These are phyloP conservation scores for Apotomis turbidana DNA, from an alignment of 2,888 invertebrate genomes.

Conservation along the genomic window DNA sequence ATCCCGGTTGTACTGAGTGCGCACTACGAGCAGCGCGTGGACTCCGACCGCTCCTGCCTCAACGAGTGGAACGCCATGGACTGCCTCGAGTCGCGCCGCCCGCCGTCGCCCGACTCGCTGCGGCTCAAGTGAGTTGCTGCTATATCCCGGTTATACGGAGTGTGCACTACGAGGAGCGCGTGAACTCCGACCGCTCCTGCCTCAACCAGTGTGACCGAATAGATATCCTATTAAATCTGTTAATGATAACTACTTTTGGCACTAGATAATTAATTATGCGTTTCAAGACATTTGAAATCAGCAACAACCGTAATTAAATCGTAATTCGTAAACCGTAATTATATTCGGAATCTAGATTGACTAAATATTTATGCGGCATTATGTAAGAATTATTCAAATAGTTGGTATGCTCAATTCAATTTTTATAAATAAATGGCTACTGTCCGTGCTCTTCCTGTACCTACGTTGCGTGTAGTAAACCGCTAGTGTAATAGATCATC, in stretches of 20 bases:
- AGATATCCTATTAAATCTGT: no score
- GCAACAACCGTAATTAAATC: neutral
- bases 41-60: conserved; percentile 95
- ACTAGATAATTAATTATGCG: no score
- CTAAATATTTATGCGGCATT: neutral
- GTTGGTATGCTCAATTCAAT: no score
- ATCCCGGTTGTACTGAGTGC: conserved; percentile 67
- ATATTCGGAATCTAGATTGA: conserved; percentile 7
- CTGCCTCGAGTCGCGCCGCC: conserved; percentile 94
- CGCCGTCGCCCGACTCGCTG: conserved; percentile 95
- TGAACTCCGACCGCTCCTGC: conserved; percentile 95
- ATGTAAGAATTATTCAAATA: conserved; percentile 22
- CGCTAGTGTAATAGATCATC: conserved; percentile 50
- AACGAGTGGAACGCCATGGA: conserved; percentile 99
- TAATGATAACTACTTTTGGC: no score
- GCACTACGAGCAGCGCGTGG: conserved; percentile 94
- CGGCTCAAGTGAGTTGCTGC: conserved; percentile 88
- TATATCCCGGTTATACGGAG: conserved; percentile 54
- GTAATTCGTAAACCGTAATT: no score
- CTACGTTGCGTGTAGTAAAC: conserved; percentile 31
- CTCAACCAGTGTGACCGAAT: conserved; percentile 91
- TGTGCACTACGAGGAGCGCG: conserved; percentile 93
- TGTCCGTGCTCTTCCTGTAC: conserved; percentile 34
- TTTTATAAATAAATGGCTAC: no score
- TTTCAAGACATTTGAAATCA: no score